Evolutionary conservation across 2,797 vertebrate species (phyloP).

Genomic region (Girardinus metallicus): DNA sequence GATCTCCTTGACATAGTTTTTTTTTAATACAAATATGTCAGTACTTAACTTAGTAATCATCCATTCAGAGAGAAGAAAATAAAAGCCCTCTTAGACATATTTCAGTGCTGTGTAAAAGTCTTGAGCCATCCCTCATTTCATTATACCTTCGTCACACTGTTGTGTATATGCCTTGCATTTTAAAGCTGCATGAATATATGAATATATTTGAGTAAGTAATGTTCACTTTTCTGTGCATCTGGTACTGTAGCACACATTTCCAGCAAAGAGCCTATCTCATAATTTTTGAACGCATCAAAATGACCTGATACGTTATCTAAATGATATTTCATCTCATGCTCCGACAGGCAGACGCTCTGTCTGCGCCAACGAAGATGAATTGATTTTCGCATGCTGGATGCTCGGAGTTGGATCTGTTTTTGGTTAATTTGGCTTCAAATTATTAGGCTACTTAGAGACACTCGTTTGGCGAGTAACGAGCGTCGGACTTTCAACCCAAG

Average conservation of each 20-base stretch:
- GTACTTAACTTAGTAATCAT: slow-evolving; percentile 36
- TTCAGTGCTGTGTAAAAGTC: slow-evolving; percentile 8
- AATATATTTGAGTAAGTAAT: not conserved
- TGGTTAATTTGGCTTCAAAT: not conserved
- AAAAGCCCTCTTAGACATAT: slow-evolving; percentile 59
- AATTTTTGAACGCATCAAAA: not conserved
- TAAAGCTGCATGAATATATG: not conserved
- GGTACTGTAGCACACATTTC: not conserved
- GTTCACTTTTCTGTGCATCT: not conserved
- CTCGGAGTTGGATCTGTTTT: not conserved
- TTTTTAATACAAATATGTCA: slow-evolving; percentile 58
- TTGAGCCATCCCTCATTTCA: slow-evolving; percentile 4
- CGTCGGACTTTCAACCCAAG: not conserved
- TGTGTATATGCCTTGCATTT: not conserved
- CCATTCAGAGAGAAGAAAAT: slow-evolving; percentile 50
- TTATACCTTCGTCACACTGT: not conserved
- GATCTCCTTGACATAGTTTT: not conserved
- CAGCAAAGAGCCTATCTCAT: not conserved
- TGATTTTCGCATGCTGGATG: not conserved
- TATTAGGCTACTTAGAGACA: not conserved
- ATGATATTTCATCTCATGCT: not conserved
- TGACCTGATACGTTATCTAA: not conserved
- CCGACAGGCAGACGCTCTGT: not conserved
- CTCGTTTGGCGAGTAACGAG: not conserved
- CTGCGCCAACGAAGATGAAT: not conserved